Base-by-base conservation (phyloP, 2,888 invertebrate genomes). In the Lacanobia wlatinum region DNA sequence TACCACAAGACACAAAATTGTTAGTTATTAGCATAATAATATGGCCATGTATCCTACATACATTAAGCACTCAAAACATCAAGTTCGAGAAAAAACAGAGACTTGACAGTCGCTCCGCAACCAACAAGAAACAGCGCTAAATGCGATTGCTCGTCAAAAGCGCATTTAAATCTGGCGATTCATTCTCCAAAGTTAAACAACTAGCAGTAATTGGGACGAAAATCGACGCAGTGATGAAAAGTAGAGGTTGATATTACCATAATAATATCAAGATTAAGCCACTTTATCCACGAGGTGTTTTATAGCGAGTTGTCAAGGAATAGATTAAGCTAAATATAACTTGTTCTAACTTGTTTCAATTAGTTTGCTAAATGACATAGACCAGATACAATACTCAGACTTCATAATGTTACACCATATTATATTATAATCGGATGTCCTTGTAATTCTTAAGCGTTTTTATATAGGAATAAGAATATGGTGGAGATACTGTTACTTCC, bases 401-500 rank as follows among this genome's bases (percentile, higher is more conserved):
- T 23, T 53, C 28, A 21, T 43, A 43, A 43, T 76, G 43, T 65
- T 53, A 38, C n/a, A 53, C 14, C 34, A 53, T 63, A 43, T 63
- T 74, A 50, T 52, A 50, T 58, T 48, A 18, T 21, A 56, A 16
- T 28, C 18, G n/a, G 23, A 46, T 63, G 50, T 23, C 52, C 52
- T 63, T 71, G 52, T 58, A 58, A 34, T 34, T 48, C 28, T 28
- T 18, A 4, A 64, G n/a, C 38, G 66, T 53, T 73, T 40, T 55
- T 18, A n/a, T 1, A 9, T 2, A 23, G 9, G 3, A 1, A 34
- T n/a, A 50, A 10, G 18, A 56, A 67, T 56, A 52, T 6, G 43
- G 56, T 28, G 28, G 21, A 50, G 14, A 76, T 76, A 76, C 68
- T 58, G 43, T 58, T 52, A 34, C 12, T 58, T 3, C 2, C 23